Evolutionary conservation across 2,797 vertebrate genomes (phyloP).

Genomic region (Perodicticus potto): DNA sequence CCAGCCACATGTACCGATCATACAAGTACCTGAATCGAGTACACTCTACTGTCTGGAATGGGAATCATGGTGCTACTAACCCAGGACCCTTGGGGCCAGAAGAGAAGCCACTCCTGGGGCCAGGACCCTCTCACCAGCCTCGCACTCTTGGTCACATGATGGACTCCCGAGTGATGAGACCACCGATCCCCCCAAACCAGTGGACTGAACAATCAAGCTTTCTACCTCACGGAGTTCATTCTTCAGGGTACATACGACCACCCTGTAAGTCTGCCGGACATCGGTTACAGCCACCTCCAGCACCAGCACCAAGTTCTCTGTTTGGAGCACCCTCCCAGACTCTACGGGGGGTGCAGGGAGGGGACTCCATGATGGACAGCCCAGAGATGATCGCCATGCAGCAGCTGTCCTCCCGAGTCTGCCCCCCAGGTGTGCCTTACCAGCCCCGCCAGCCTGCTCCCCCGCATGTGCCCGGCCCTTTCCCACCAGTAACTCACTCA

Average conservation of each 20-base stretch:
- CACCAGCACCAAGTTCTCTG: constrained; percentile 70
- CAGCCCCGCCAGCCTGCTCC: constrained; percentile 88
- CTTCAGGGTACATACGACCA: constrained; percentile 89
- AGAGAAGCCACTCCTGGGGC: constrained; percentile 84
- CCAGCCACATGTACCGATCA: constrained; percentile 86
- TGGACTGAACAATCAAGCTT: constrained; percentile 92
- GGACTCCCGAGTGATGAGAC: constrained; percentile 90
- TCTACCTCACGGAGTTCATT: constrained; percentile 88
- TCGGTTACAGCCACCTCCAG: constrained; percentile 80
- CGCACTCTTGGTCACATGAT: constrained; percentile 88
- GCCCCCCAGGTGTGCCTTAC: constrained; percentile 91
- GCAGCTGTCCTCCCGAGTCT: constrained; percentile 96
- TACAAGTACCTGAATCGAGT: constrained; percentile 89
- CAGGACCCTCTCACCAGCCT: constrained; percentile 89
- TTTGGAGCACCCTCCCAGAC: constrained; percentile 84
- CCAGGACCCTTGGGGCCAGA: constrained; percentile 82
- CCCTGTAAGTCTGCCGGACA: constrained; percentile 82
- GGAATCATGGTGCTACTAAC: constrained; percentile 79
- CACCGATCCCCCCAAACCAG: constrained; percentile 90
- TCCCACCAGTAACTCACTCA: constrained; percentile 83
- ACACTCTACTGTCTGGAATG: constrained; percentile 87
- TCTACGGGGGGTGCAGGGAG: constrained; percentile 85
- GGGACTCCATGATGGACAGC: constrained; percentile 98
- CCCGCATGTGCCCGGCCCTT: constrained; percentile 83
- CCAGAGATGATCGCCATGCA: constrained; percentile 99